Evolutionary conservation across 2,797 vertebrate genomes (phyloP).

Genomic region (Prunella strophiata): DNA sequence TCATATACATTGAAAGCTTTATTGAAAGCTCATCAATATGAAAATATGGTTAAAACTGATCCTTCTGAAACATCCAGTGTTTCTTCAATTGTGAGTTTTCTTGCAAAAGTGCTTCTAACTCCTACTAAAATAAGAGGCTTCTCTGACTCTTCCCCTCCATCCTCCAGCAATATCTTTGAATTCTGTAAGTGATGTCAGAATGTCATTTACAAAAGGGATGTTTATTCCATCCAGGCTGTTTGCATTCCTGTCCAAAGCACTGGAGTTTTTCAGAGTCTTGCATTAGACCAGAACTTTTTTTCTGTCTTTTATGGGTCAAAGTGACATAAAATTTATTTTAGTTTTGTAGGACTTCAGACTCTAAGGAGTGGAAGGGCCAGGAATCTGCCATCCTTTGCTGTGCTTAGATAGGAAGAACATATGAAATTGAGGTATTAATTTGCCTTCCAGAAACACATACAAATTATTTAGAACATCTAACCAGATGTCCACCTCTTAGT

Average conservation of each 20-base stretch:
- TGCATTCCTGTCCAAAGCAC: neutral
- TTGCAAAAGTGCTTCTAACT: neutral
- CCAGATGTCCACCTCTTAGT: neutral
- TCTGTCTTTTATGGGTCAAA: neutral
- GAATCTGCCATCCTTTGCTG: neutral
- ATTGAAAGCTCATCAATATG: neutral
- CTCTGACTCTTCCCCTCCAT: neutral
- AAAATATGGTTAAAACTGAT: neutral
- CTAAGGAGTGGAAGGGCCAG: neutral
- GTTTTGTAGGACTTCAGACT: neutral
- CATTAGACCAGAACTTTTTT: neutral
- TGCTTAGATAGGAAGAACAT: neutral
- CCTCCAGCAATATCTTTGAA: neutral
- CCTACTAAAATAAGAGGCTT: neutral
- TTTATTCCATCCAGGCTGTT: neutral
- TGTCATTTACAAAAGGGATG: neutral
- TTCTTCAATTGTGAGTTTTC: neutral
- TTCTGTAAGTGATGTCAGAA: neutral
- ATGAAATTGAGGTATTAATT: neutral
- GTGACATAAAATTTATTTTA: neutral
- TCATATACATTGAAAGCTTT: neutral
- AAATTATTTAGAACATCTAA: neutral
- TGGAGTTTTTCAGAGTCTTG: neutral
- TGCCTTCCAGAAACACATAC: slow-evolving; percentile 7
- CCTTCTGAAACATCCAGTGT: neutral